Conservation (phyloP, 2,888 invertebrate species). For the Nemurella pictetii region DNA sequence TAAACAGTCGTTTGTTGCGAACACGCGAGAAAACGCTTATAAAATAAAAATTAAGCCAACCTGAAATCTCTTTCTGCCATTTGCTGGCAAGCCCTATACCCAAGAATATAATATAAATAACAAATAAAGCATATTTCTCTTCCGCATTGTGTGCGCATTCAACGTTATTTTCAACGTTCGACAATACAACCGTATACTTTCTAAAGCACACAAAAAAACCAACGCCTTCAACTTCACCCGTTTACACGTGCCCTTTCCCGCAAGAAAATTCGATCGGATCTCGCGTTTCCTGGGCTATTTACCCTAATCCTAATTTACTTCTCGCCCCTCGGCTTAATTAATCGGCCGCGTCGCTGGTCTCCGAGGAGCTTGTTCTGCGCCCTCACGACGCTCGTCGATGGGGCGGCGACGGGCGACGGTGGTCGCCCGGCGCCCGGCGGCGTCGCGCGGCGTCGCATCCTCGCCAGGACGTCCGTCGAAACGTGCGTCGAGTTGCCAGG, state of each 20-base stretch:
- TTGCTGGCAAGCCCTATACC: neutral
- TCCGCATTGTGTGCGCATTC: too few relatives aligned
- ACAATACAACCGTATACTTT: too few relatives aligned
- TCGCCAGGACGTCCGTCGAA: too few relatives aligned
- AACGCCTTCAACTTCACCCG: too few relatives aligned
- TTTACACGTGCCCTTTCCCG: neutral
- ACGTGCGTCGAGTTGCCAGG: too few relatives aligned
- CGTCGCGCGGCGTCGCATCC: neutral
- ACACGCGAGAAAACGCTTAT: neutral
- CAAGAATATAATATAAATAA: neutral
- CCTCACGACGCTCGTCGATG: neutral
- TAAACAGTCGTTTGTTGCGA: neutral
- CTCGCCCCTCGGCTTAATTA: neutral
- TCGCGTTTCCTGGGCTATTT: neutral
- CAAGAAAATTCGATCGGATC: neutral
- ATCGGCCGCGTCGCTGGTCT: neutral
- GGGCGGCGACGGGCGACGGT: neutral
- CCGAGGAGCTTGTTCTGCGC: neutral
- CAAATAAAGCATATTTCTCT: constrained; percentile 9
- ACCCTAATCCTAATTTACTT: constrained; percentile 9
- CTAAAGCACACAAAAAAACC: too few relatives aligned
- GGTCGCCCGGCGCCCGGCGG: neutral
- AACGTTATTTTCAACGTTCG: too few relatives aligned
- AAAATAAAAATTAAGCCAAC: too few relatives aligned
- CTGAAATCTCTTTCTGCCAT: neutral